A percentile compares a stretch with the other conserved stretches of the same genome.
These are phyloP conservation scores for Hoplodrina blanda DNA, from an alignment of 2,888 invertebrate genomes.

Conservation along the genomic window DNA sequence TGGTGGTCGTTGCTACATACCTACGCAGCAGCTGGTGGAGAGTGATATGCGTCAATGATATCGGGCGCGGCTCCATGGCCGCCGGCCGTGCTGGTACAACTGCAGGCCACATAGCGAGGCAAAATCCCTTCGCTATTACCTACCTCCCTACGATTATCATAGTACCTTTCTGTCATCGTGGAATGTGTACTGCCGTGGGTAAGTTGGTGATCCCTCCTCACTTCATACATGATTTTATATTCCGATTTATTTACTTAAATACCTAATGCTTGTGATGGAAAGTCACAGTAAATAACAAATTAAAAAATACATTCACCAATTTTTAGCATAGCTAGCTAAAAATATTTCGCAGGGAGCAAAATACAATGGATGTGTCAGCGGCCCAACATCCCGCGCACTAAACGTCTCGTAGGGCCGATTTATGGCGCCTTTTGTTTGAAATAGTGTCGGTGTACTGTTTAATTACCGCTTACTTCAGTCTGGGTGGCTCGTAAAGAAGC, in stretches of 20 bases:
- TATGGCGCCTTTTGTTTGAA: constrained; percentile 27
- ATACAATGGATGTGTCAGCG: neutral
- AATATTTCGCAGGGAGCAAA: neutral
- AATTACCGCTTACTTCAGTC: constrained; percentile 22
- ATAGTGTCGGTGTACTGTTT: constrained; percentile 17
- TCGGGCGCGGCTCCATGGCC: neutral
- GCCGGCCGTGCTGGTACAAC: neutral
- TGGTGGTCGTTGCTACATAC: neutral
- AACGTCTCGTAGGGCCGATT: constrained; percentile 8
- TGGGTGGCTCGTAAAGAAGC: neutral
- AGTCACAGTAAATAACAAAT: too few species aligned
- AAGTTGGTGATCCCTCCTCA: too few species aligned
- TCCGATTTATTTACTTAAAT: too few species aligned
- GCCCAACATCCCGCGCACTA: neutral
- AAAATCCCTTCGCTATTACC: too few species aligned
- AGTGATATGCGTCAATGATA: constrained; percentile 10
- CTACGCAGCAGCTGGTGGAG: neutral
- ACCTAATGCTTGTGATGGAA: too few species aligned
- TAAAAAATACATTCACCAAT: too few species aligned
- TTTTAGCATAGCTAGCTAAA: neutral
- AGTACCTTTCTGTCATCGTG: too few species aligned
- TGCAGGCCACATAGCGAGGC: too few species aligned
- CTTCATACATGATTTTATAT: too few species aligned
- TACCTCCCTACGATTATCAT: too few species aligned
- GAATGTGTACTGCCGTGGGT: too few species aligned